A percentile compares a stretch with the other conserved stretches of the same genome.
These are phyloP conservation scores for Lasioglossum marginatum DNA, from an alignment of 2,888 invertebrate genomes.

Conservation along the genomic window DNA sequence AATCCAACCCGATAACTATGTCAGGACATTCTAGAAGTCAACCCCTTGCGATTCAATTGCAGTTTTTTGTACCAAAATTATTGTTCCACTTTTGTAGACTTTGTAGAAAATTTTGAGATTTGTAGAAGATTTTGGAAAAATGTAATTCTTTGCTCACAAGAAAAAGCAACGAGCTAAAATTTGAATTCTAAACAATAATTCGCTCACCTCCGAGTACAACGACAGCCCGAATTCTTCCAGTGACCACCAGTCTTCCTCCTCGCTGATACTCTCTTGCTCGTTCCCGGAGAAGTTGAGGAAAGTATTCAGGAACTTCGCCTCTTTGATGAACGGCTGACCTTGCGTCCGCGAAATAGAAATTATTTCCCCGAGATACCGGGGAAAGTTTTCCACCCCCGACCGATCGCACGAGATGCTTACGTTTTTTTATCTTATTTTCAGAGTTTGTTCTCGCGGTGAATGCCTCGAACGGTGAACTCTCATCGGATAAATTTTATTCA, in stretches of 20 bases:
- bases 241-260: background rate
- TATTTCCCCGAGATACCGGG: constrained; percentile 41
- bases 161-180: background rate
- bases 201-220: constrained; percentile 28
- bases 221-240: constrained; percentile 22
- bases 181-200: background rate
- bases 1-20: no score
- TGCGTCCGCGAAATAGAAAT: constrained; percentile 57
- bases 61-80: background rate
- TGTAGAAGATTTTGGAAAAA: background rate
- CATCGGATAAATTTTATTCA: background rate
- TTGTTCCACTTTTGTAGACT: background rate
- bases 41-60: background rate
- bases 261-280: constrained; percentile 28
- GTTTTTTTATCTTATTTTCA: background rate
- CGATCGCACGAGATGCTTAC: background rate
- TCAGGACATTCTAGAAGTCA: background rate
- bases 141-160: background rate
- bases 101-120: background rate
- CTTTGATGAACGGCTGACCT: constrained; percentile 52
- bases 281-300: constrained; percentile 28
- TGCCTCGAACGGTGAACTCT: background rate
- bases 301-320: constrained; percentile 43
- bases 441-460: constrained; percentile 16
- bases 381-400: constrained; percentile 17